Evolutionary conservation across 2,113 vertebrate species (phyloP), one percentile per base, ranked within the genome.

Genomic region (Sceloporus tristichus): DNA sequence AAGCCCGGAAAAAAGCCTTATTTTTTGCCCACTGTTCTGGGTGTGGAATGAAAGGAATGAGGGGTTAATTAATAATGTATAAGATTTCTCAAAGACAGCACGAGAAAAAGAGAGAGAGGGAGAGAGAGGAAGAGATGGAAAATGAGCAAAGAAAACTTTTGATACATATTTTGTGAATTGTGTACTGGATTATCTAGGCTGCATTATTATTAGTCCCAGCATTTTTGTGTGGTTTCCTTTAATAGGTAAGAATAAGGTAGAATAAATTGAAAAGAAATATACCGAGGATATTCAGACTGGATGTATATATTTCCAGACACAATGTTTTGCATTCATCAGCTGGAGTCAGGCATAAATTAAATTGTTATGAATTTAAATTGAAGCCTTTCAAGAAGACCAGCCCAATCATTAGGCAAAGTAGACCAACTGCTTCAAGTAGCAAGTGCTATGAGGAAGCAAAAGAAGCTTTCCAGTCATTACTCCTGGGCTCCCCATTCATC

Each of bases 1-100:
- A 94, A 95, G 94, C 88, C 85, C 94, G 82, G 84, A 94, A 92
- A 79, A 34, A 87, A 74, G 87, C 83, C 91, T 27, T 80, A 3
- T 88, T 38, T 88, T 92, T 77, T 75, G 73, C 19, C 4, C 53
- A 19, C 71, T 90, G 90, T 94, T 93, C 29, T 75, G 85, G 68
- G 87, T 1, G 2, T 16, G 27, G 68, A 87, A 42, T 85, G 91
- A 84, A 93, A 85, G 0, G 38, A 89, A 94, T n/a, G 82, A 54
- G 9, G 73, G 68, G 87, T 94, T 94, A 90, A 95, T 86, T 1
- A 90, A 78, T 42, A 85, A 86, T 71, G 87, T 88, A 38, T 77
- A 90, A 88, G 48, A 80, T 0, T 88, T 91, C 84, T 48, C 29
- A 40, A 70, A 84, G 62, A 82, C 21, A 74, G 16, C 29, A 21